Percentiles rank a stretch among this genome's conserved stretches.
These are phyloP conservation scores for Lypha dubia DNA, from an alignment of 2,888 invertebrate species.

Conservation along the genomic window DNA sequence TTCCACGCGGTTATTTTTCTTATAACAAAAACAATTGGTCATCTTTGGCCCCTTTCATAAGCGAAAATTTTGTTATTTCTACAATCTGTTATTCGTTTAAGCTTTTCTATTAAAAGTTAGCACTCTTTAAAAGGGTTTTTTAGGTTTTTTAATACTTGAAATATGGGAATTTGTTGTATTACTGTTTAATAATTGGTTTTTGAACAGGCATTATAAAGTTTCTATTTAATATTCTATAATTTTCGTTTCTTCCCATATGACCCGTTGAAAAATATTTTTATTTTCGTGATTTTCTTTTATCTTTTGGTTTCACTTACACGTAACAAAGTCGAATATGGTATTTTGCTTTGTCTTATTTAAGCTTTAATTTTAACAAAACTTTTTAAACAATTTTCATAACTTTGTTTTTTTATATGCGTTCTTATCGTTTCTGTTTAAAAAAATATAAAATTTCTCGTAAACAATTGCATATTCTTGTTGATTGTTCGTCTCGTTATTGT, in stretches of 20 bases:
- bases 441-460: conserved; percentile 45
- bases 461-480: conserved; percentile 64
- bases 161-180: neutral
- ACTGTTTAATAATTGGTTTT: neutral
- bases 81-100: conserved; percentile 5
- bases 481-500: conserved; percentile 69
- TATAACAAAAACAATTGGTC: conserved; percentile 58
- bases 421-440: conserved; percentile 36
- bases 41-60: conserved; percentile 67
- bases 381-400: conserved; percentile 3
- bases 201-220: conserved; percentile 2
- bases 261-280: conserved; percentile 12
- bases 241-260: conserved; percentile 32
- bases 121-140: neutral
- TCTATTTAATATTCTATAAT: conserved; percentile 38
- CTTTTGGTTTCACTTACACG: conserved; percentile 57
- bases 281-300: conserved; percentile 43
- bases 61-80: conserved; percentile 47
- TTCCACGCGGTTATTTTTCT: conserved; percentile 63
- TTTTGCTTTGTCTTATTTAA: neutral
- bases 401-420: conserved; percentile 1
- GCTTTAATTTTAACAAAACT: conserved; percentile 7
- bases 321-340: conserved; percentile 50
- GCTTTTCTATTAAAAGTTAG: conserved; percentile 3
- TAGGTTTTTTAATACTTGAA: neutral